phyloP scores from a whole-genome alignment of 92 coral and sea anemone species.

The Porites divaricata region DNA sequence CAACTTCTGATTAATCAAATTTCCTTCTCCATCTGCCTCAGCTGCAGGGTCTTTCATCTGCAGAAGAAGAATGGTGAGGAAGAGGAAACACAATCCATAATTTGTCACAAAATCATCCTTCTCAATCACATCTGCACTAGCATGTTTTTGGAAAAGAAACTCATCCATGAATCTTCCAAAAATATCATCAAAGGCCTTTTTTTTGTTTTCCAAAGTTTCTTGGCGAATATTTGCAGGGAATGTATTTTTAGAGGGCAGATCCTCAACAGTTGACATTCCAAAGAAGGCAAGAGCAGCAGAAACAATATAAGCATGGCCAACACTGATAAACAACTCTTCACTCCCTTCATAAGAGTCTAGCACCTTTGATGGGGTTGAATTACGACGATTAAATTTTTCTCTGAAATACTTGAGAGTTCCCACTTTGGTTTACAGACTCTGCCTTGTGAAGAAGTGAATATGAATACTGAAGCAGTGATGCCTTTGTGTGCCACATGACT shows the following conservation, averaged over 20 bases:
- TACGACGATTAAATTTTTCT: constrained; percentile 47
- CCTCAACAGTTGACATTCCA: constrained; percentile 65
- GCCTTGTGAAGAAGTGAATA: constrained; percentile 74
- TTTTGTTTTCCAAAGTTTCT: constrained; percentile 31
- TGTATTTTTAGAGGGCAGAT: constrained; percentile 32
- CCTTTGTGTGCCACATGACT: constrained; percentile 77
- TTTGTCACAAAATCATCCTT: constrained; percentile 65
- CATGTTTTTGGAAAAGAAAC: constrained; percentile 40
- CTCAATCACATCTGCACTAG: not conserved
- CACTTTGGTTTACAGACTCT: constrained; percentile 71
- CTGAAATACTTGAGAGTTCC: constrained; percentile 75
- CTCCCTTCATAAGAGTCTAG: constrained; percentile 59
- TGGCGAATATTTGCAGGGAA: constrained; percentile 25
- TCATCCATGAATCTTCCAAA: constrained; percentile 37
- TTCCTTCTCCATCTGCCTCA: constrained; percentile 77
- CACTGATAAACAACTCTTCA: constrained; percentile 3
- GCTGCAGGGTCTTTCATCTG: constrained; percentile 18
- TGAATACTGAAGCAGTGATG: constrained; percentile 62
- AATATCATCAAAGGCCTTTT: constrained; percentile 20
- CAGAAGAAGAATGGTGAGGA: constrained; percentile 66
- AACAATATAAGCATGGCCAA: constrained; percentile 70
- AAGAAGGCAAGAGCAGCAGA: constrained; percentile 67
- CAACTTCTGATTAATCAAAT: constrained; percentile 46
- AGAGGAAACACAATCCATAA: constrained; percentile 71
- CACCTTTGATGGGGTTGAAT: constrained; percentile 77